These are phyloP conservation scores for Protodeltote pygarga DNA, from an alignment of 2,888 invertebrate genomes.

Conservation along the genomic window DNA sequence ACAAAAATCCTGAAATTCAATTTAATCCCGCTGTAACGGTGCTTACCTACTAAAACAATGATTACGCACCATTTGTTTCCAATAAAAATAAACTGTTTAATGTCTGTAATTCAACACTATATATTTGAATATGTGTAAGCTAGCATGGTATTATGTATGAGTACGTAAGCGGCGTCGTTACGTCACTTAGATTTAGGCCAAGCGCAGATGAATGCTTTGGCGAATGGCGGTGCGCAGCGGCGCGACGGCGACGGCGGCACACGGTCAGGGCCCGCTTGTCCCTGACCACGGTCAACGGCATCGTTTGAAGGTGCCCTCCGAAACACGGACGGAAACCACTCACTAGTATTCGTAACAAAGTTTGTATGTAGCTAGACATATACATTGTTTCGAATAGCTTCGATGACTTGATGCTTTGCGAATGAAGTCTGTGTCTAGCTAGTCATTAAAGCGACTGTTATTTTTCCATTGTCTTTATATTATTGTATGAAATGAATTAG, in stretches of 20 bases:
- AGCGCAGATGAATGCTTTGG: slow-evolving; percentile 54
- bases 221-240: slow-evolving; percentile 49
- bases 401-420: slow-evolving; percentile 8
- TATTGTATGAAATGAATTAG: not conserved
- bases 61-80: too few relatives aligned
- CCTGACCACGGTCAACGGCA: slow-evolving; percentile 86
- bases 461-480: too few relatives aligned
- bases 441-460: not conserved
- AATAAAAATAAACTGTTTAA: too few relatives aligned
- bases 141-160: slow-evolving; percentile 3
- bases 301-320: slow-evolving; percentile 81
- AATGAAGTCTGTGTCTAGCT: slow-evolving; percentile 4
- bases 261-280: slow-evolving; percentile 75
- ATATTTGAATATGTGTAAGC: not conserved
- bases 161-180: slow-evolving; percentile 43
- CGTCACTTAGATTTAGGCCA: slow-evolving; percentile 60
- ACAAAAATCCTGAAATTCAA: too few relatives aligned
- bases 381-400: slow-evolving; percentile 5
- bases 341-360: slow-evolving; percentile 24
- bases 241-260: slow-evolving; percentile 31
- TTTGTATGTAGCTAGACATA: slow-evolving; percentile 9
- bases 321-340: slow-evolving; percentile 50
- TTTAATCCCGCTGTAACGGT: too few relatives aligned
- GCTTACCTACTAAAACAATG: too few relatives aligned
- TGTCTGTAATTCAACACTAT: not conserved